Conservation (phyloP, 2,888 invertebrate genomes). For the Fabriciana adippe region DNA sequence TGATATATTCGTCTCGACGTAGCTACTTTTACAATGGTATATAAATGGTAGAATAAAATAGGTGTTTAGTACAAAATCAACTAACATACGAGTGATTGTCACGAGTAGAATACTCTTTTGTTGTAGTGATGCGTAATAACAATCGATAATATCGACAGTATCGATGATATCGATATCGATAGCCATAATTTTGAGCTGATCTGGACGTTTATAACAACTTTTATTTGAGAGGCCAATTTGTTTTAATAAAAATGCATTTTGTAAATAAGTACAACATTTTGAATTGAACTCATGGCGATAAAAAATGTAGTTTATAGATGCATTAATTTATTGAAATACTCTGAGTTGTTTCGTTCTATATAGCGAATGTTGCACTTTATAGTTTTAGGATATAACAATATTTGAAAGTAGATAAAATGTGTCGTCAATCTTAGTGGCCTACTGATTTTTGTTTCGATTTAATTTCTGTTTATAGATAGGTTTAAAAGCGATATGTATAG, state of each 20-base stretch:
- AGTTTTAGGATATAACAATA: conserved; percentile 72
- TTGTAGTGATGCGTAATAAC: conserved; percentile 34
- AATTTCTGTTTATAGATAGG: conserved; percentile 79
- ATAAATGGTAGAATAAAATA: conserved; percentile 72
- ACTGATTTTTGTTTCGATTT: conserved; percentile 70
- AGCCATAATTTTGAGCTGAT: conserved; percentile 28
- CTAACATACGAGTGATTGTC: conserved; percentile 42
- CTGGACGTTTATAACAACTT: conserved; percentile 35
- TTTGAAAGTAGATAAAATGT: conserved; percentile 73
- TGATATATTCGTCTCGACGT: conserved; percentile 79
- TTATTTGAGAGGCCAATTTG: conserved; percentile 47
- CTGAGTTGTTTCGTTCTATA: conserved; percentile 74
- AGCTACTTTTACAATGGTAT: conserved; percentile 70
- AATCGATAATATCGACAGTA: conserved; percentile 4
- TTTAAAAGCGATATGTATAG: conserved; percentile 76
- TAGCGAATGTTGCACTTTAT: conserved; percentile 79
- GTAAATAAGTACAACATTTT: conserved; percentile 75
- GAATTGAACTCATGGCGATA: conserved; percentile 56
- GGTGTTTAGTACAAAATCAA: conserved; percentile 78
- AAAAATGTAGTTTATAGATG: conserved; percentile 65
- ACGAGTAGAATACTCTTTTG: conserved; percentile 40
- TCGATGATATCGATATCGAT: conserved; percentile 27
- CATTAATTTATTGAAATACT: conserved; percentile 79
- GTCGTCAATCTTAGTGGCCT: conserved; percentile 76
- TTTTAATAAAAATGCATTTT: conserved; percentile 71